Conservation (phyloP, 2,797 vertebrate genomes). For the Borostomias antarcticus region DNA sequence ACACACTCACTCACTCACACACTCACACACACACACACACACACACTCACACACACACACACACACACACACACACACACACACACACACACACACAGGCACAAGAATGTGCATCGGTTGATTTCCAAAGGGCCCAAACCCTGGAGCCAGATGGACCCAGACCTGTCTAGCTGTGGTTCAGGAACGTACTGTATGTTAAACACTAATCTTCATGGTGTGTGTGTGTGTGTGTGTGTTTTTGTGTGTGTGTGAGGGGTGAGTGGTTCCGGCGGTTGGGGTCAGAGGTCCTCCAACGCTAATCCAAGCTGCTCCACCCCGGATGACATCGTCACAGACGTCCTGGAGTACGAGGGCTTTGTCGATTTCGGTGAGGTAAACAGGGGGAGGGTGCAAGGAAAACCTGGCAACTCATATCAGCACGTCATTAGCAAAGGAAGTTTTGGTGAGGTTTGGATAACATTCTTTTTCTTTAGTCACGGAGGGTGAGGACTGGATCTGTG, state of each 20-base stretch:
- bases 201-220: too few relatives aligned
- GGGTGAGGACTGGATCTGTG: conserved; percentile 77
- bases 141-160: too few relatives aligned
- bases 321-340: conserved; percentile 9
- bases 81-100: background rate
- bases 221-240: conserved; percentile 14
- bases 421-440: background rate
- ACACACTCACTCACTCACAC: too few relatives aligned
- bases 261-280: conserved; percentile 19
- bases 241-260: conserved; percentile 21
- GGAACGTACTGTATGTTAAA: too few relatives aligned
- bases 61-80: conserved; percentile 7
- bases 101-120: too few relatives aligned
- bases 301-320: conserved; percentile 16
- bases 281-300: conserved; percentile 15
- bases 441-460: background rate
- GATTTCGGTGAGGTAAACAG: conserved; percentile 26
- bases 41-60: conserved; percentile 12
- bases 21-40: too few relatives aligned
- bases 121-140: too few relatives aligned
- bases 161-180: too few relatives aligned
- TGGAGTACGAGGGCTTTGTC: conserved; percentile 32
- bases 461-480: conserved; percentile 72
- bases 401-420: background rate
- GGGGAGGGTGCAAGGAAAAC: background rate